A percentile compares a stretch with the other conserved stretches of the same genome.
Evolutionary conservation across 2,888 invertebrate species (phyloP).

Genomic region (Andrena dorsata): DNA sequence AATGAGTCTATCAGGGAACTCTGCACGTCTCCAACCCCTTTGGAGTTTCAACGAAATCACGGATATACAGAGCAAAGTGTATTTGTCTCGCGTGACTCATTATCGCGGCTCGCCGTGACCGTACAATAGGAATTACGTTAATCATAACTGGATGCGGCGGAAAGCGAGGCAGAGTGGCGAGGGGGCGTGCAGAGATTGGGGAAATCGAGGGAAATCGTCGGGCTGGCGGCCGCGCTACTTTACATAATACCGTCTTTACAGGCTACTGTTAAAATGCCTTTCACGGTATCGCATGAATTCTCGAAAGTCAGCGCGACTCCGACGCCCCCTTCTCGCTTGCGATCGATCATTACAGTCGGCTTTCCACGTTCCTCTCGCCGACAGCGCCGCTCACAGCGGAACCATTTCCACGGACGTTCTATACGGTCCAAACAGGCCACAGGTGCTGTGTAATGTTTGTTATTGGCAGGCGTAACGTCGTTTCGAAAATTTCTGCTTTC

Average conservation of each 20-base stretch:
- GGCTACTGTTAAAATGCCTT: constrained; percentile 65
- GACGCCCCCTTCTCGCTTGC: constrained; percentile 44
- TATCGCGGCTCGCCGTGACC: constrained; percentile 23
- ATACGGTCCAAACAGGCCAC: constrained; percentile 4
- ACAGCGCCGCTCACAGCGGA: constrained; percentile 31
- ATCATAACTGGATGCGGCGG: constrained; percentile 10
- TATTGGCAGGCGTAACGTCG: background rate
- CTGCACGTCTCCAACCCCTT: background rate
- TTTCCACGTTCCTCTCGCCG: constrained; percentile 33
- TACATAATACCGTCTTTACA: constrained; percentile 71
- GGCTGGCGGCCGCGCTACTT: constrained; percentile 53
- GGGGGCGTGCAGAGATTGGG: constrained; percentile 6
- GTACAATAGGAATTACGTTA: constrained; percentile 21
- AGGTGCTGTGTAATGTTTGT: constrained; percentile 27
- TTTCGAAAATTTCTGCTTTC: constrained; percentile 17
- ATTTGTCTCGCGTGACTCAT: constrained; percentile 22
- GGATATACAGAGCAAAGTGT: constrained; percentile 16
- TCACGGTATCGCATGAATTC: constrained; percentile 21
- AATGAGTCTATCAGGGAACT: no score
- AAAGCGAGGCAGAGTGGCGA: constrained; percentile 5
- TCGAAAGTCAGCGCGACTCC: constrained; percentile 37
- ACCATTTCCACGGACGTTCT: constrained; percentile 8
- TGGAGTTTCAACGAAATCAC: background rate
- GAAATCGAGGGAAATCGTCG: constrained; percentile 69
- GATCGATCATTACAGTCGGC: constrained; percentile 41